phyloP scores from a whole-genome alignment of 2,888 invertebrate species.

The Chrysolina haemoptera region DNA sequence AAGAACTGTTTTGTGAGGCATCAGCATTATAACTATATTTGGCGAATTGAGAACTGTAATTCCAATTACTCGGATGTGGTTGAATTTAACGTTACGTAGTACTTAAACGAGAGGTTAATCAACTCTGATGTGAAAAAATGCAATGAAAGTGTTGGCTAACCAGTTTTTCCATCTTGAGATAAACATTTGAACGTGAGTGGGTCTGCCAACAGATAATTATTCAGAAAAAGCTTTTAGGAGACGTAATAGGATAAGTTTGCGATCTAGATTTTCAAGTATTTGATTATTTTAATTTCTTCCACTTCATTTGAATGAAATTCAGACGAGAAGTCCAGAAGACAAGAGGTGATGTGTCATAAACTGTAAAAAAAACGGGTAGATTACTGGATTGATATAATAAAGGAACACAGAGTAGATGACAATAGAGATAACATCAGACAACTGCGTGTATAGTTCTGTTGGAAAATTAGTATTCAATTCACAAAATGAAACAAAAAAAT shows the following conservation, averaged over 20 bases:
- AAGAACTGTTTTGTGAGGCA: neutral
- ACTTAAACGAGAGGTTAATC: slow-evolving; percentile 15
- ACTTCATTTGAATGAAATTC: too few relatives aligned
- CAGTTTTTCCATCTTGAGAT: neutral
- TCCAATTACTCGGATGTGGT: neutral
- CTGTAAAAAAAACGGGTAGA: too few relatives aligned
- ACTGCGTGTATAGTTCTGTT: too few relatives aligned
- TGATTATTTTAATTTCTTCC: too few relatives aligned
- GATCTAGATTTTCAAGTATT: neutral
- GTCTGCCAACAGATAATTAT: neutral
- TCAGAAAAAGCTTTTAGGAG: neutral
- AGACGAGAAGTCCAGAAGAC: too few relatives aligned
- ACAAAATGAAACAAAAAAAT: too few relatives aligned
- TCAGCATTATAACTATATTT: slow-evolving; percentile 13
- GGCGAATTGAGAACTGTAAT: slow-evolving; percentile 8
- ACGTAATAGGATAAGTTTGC: neutral
- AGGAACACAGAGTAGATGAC: too few relatives aligned
- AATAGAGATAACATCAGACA: too few relatives aligned
- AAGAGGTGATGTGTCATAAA: too few relatives aligned
- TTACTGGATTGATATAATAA: too few relatives aligned
- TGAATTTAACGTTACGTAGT: slow-evolving; percentile 2
- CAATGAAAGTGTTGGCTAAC: slow-evolving; percentile 24
- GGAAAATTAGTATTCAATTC: too few relatives aligned
- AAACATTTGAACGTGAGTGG: neutral
- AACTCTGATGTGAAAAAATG: slow-evolving; percentile 24